Base-by-base conservation (phyloP, 2,888 invertebrate species). In the Cactoblastis cactorum region DNA sequence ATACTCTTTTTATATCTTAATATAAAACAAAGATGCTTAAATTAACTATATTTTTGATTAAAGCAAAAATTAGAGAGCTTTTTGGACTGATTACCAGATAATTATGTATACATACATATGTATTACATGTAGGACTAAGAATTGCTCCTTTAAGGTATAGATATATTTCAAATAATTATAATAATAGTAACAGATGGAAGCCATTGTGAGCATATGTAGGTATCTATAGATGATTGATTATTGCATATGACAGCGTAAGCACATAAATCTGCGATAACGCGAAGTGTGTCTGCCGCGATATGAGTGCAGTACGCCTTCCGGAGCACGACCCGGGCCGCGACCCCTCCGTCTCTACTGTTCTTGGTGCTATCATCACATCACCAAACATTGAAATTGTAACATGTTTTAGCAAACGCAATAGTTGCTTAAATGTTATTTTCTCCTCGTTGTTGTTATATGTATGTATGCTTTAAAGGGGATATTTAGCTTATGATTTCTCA, bases 281-380 rank as follows among this genome's bases (percentile, higher is more conserved):
- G 71, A 81, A 83, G 74, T 80, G 74, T 82, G 86, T 83, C 81
- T 83, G 75, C 52, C 52, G 60, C 52, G 86, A 87, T 87, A 86
- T 82, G 79, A 74, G 73, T 80, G 81, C 82, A 81, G 79, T 77
- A 76, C 69, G 85, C 73, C 78, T 86, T 86, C 86, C 86, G 84
- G 86, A 72, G 80, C 85, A 72, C 63, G 86, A 86, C 85, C 81
- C 64, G 62, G 22, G 3, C 22, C 22, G 22, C 63, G 75, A 75
- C 69, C 76, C 69, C 69, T 67, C 65, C 65, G 62, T 68, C 62
- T 61, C 60, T 60, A 61, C 58, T 55, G 60, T 62, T 51, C 57
- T 61, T 63, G 58, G 52, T 56, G 54, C 66, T 79, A 77, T 76
- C 73, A 57, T 59, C 70, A 67, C 50, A 41, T 45, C 35, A 39